Percentiles rank a stretch among this genome's conserved stretches.
These are phyloP conservation scores for Harpalus rubripes DNA, from an alignment of 2,888 invertebrate genomes.

Conservation along the genomic window DNA sequence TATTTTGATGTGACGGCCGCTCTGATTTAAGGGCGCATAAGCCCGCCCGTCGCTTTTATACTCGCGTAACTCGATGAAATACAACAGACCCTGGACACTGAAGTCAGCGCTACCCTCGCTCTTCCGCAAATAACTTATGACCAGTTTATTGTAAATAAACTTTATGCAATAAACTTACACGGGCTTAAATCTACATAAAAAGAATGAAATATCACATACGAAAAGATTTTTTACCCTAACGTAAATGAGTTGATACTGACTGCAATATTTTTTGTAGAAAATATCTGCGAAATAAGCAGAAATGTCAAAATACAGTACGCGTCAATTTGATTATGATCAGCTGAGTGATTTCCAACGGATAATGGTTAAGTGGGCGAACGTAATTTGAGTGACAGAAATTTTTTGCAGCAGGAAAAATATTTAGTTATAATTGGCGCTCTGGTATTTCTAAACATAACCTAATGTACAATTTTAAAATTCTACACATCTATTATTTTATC, in stretches of 20 bases:
- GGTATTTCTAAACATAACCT: no score
- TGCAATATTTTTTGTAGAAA: neutral
- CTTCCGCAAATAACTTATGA: slow-evolving; percentile 9
- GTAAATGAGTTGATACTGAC: neutral
- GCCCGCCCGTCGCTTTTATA: slow-evolving; percentile 73
- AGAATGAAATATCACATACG: neutral
- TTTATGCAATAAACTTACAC: slow-evolving; percentile 2
- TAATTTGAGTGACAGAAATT: no score
- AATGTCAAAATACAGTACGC: neutral
- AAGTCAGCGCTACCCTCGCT: slow-evolving; percentile 22
- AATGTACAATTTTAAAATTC: no score
- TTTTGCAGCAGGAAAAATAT: no score
- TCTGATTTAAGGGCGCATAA: slow-evolving; percentile 76
- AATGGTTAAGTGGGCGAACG: no score
- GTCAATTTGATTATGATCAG: no score
- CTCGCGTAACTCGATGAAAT: slow-evolving; percentile 67
- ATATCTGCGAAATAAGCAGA: neutral
- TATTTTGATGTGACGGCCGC: slow-evolving; percentile 76
- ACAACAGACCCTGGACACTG: slow-evolving; percentile 42
- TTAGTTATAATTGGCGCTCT: no score
- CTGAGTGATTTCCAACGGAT: no score
- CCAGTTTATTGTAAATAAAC: slow-evolving; percentile 6
- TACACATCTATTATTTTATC: no score
- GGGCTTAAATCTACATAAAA: neutral
- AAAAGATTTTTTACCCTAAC: neutral